phyloP scores from a whole-genome alignment of 2,113 vertebrate genomes.

The Lepisosteus osseus region DNA sequence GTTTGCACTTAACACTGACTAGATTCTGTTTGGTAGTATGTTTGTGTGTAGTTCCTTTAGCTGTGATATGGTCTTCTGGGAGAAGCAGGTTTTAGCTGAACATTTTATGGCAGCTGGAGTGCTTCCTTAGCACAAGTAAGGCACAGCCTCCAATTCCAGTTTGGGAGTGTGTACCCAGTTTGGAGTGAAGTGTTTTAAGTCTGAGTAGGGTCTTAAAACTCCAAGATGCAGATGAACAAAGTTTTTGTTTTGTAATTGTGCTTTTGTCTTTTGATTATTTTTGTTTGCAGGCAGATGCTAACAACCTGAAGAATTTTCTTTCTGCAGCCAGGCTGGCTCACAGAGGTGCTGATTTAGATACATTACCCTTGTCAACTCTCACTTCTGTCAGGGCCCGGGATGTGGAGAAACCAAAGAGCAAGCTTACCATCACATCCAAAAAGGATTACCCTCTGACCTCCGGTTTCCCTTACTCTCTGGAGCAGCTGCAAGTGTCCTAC shows the following conservation, averaged over 20 bases:
- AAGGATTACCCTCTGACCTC: constrained; percentile 90
- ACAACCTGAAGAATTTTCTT: constrained; percentile 85
- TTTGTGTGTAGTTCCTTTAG: no score
- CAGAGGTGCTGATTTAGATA: constrained; percentile 65
- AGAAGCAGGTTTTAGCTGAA: no score
- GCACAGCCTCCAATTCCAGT: no score
- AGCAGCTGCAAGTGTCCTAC: constrained; percentile 90
- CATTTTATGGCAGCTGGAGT: no score
- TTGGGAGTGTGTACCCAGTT: no score
- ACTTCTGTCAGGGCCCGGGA: constrained; percentile 81
- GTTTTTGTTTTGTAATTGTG: no score
- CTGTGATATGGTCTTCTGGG: no score
- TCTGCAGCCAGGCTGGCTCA: constrained; percentile 83
- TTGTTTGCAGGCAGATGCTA: constrained; percentile 74
- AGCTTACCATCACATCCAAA: constrained; percentile 82
- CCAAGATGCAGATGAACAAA: no score
- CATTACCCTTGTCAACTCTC: constrained; percentile 72
- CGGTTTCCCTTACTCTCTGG: constrained; percentile 84
- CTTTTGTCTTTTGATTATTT: background rate
- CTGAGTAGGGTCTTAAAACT: background rate
- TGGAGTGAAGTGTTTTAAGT: background rate
- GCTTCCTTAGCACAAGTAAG: no score
- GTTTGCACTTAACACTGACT: no score
- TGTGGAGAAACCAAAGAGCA: constrained; percentile 91
- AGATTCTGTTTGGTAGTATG: no score